Percentiles rank a stretch among this genome's conserved stretches.
These are phyloP conservation scores for Atherinosoma microstoma DNA, from an alignment of 2,797 vertebrate genomes.

Conservation along the genomic window DNA sequence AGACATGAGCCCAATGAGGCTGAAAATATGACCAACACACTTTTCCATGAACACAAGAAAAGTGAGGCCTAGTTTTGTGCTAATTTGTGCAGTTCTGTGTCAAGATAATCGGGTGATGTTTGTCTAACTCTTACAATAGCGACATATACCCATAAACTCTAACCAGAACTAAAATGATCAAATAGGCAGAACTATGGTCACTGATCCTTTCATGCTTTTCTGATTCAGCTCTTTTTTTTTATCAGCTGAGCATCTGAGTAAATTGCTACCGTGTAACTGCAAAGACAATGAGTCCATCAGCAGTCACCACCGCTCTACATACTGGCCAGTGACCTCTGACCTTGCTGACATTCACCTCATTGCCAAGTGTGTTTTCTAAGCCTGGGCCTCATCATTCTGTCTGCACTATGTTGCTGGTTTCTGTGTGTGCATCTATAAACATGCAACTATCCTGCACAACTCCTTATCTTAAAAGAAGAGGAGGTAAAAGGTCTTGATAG, in stretches of 20 bases:
- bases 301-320: constrained; percentile 43
- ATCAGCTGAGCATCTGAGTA: constrained; percentile 19
- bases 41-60: constrained; percentile 44
- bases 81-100: constrained; percentile 25
- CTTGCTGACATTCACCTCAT: constrained; percentile 65
- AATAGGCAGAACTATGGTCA: background rate
- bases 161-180: background rate
- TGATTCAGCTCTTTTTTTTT: constrained; percentile 17
- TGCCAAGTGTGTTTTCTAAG: constrained; percentile 52
- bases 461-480: constrained; percentile 5
- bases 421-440: constrained; percentile 24
- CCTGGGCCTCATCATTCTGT: constrained; percentile 27
- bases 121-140: constrained; percentile 1
- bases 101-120: background rate
- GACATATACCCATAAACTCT: background rate
- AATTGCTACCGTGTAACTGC: constrained; percentile 40
- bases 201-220: constrained; percentile 4
- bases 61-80: constrained; percentile 6
- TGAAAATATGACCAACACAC: constrained; percentile 50
- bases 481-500: constrained; percentile 4
- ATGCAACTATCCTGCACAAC: constrained; percentile 5
- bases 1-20: constrained; percentile 61
- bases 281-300: constrained; percentile 25
- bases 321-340: constrained; percentile 60
- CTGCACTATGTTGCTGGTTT: constrained; percentile 51